phyloP scores from a whole-genome alignment of 2,797 vertebrate genomes.

The Todus mexicanus region DNA sequence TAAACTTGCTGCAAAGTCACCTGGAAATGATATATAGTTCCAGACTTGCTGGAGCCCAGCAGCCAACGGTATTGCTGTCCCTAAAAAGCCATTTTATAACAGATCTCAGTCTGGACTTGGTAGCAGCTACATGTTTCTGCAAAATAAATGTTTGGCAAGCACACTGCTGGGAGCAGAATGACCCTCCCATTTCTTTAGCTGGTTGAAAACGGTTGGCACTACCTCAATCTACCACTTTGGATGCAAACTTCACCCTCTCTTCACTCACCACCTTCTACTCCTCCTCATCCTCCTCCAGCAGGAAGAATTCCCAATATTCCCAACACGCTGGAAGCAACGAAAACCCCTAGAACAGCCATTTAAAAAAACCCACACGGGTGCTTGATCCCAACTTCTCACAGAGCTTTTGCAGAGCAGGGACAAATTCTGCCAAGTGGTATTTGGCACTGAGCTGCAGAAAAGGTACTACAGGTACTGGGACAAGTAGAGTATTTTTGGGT shows the following conservation, averaged over 20 bases:
- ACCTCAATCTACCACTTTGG: not conserved
- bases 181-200: not conserved
- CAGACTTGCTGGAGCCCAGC: not conserved
- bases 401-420: not conserved
- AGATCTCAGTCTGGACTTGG: not conserved
- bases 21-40: not conserved
- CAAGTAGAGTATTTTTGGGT: not conserved
- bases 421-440: not conserved
- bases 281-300: not conserved
- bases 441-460: not conserved
- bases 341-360: not conserved
- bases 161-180: not conserved
- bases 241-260: not conserved
- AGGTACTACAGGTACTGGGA: not conserved
- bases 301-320: not conserved
- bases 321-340: not conserved
- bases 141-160: not conserved
- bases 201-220: not conserved
- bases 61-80: not conserved
- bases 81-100: not conserved
- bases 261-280: not conserved
- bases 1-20: conserved; percentile 1
- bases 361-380: not conserved
- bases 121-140: not conserved
- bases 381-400: not conserved